A percentile compares a stretch with the other conserved stretches of the same genome.
phyloP scores from a whole-genome alignment of 2,113 vertebrate species.

The Neotoma lepida region DNA sequence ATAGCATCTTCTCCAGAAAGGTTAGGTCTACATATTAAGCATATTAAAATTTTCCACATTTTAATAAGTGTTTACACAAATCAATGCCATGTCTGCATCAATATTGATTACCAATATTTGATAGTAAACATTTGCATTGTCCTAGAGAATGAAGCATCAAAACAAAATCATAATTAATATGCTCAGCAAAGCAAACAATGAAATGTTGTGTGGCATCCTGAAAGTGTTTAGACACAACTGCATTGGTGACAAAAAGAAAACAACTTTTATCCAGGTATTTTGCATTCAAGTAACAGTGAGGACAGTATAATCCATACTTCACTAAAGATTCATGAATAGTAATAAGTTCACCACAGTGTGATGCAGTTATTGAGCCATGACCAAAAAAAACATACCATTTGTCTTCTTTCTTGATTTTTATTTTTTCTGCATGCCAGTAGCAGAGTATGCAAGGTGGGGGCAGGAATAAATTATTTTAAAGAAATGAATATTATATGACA shows the following conservation, averaged over 20 bases:
- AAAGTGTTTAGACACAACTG: neutral
- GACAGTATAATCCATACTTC: conserved; percentile 39
- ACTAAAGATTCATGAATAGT: conserved; percentile 15
- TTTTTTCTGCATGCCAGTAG: conserved; percentile 35
- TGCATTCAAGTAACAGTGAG: conserved; percentile 47
- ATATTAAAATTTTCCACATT: neutral
- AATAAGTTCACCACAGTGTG: conserved; percentile 10
- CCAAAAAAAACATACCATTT: conserved; percentile 1
- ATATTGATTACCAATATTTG: conserved; percentile 8
- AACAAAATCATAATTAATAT: conserved; percentile 29
- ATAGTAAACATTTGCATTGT: neutral
- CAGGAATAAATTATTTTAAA: conserved; percentile 53
- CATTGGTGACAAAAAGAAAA: neutral
- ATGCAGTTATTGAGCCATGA: conserved; percentile 27
- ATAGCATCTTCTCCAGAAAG: neutral
- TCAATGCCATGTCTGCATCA: neutral
- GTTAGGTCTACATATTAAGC: neutral
- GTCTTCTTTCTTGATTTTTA: conserved; percentile 60
- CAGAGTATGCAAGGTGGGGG: neutral
- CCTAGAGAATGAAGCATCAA: neutral
- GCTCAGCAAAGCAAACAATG: neutral
- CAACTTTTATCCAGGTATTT: conserved; percentile 18
- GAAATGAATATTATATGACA: conserved; percentile 27
- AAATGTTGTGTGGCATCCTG: neutral
- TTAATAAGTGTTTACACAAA: conserved; percentile 44